phyloP scores from a whole-genome alignment of 2,797 vertebrate species.

The Sorex maritimensis region DNA sequence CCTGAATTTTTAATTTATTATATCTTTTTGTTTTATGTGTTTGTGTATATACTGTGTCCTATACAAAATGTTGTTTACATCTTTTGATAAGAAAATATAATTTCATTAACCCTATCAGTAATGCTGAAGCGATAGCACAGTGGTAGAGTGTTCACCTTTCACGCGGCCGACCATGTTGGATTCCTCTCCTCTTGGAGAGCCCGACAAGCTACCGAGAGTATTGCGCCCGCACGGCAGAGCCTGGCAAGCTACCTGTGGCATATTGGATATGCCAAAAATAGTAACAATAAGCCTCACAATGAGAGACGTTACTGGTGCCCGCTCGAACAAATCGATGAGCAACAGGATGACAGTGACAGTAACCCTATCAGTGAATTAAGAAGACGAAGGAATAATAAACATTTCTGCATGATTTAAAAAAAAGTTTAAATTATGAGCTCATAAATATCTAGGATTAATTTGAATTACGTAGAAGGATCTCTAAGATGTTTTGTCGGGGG shows the following conservation, averaged over 20 bases:
- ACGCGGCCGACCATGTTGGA: no score
- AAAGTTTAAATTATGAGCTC: conserved; percentile 40
- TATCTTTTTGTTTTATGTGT: conserved; percentile 26
- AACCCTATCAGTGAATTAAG: neutral
- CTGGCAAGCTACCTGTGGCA: no score
- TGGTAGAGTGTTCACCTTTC: no score
- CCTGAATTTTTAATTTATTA: conserved; percentile 57
- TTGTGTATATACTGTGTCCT: neutral
- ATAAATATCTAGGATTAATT: conserved; percentile 38
- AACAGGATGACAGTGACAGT: no score
- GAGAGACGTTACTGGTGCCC: no score
- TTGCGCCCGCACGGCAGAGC: no score
- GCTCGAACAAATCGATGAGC: no score
- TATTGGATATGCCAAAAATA: no score
- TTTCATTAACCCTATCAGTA: neutral
- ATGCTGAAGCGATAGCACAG: no score
- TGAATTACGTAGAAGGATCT: neutral
- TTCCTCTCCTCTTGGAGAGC: no score
- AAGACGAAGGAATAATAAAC: conserved; percentile 18
- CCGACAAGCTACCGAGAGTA: no score
- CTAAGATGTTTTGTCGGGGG: conserved; percentile 14
- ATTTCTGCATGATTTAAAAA: neutral
- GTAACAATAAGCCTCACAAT: no score
- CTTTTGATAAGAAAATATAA: conserved; percentile 56
- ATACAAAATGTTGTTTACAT: conserved; percentile 32